Evolutionary conservation across 2,113 vertebrate genomes (phyloP), one percentile per base, ranked within the genome.

Genomic region (Epinephelus lanceolatus): DNA sequence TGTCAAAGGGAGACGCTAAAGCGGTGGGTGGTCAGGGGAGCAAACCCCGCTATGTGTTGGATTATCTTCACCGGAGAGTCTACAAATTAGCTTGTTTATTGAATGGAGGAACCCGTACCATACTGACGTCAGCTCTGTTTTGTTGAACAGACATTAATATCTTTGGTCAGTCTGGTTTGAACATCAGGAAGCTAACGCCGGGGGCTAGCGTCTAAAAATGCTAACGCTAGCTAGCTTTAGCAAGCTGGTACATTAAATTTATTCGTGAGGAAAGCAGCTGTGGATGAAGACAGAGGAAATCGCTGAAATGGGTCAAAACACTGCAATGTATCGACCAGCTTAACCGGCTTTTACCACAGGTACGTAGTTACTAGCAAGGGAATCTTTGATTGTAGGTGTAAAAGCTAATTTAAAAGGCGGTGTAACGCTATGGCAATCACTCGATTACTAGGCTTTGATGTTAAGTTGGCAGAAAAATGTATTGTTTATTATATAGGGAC

Each of bases 171-270:
- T 57, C 13, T 3, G 18, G 56, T 7, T 62, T 83, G 23, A 60
- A 42, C 5, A 51, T 33, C 5, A 52, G 12, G 19, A 25, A 23
- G 25, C 66, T 70, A 70, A 42, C 30, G 27, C 47, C 47, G 15
- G 23, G 25, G 23, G 63, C 68, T 78, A 82, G 72, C 60, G n/a
- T 30, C 7, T 25, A 0, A 3, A 13, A 7, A 76, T 45, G 56
- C 81, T 70, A 37, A 71, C 49, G 73, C 23, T 76, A 91, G 86
- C 89, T 71, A 71, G 73, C 78, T 57, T 66, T 42, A 52, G 42
- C 37, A 33, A 61, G 62, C 70, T 72, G 57, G 23, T n/a, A 0
- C 17, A 67, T n/a, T 37, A 7, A 33, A 37, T 79, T 42, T n/a
- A 62, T 57, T 12, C 14, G 61, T 3, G 14, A 55, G 15, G 66